Evolutionary conservation across 2,797 vertebrate species (phyloP).

Genomic region (Coregonus ussuriensis): DNA sequence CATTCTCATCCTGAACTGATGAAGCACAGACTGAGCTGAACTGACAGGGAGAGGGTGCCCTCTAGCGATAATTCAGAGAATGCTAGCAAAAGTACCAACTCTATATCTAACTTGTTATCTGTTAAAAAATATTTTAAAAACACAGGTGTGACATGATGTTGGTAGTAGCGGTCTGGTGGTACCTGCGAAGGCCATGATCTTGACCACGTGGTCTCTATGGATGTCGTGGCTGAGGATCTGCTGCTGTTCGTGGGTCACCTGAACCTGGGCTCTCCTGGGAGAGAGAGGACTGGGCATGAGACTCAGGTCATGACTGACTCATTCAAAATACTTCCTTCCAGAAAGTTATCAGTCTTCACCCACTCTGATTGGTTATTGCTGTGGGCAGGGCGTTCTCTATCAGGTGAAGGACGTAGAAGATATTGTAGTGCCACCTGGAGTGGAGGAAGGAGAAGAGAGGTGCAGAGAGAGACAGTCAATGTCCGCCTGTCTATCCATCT

Average conservation of each 20-base stretch:
- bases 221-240: constrained; percentile 86
- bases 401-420: constrained; percentile 87
- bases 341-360: constrained; percentile 51
- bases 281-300: neutral
- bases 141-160: neutral
- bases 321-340: neutral
- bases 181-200: constrained; percentile 96
- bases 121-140: neutral
- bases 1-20: neutral
- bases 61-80: constrained; percentile 1
- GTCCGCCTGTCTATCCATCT: neutral
- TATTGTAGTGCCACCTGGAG: constrained; percentile 89
- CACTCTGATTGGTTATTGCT: constrained; percentile 7
- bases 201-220: constrained; percentile 79
- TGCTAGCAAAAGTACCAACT: neutral
- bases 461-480: neutral
- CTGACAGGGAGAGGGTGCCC: neutral
- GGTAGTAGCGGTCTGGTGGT: constrained; percentile 26
- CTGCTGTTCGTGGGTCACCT: constrained; percentile 85
- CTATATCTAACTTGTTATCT: neutral
- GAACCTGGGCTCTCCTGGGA: constrained; percentile 54
- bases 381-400: constrained; percentile 79
- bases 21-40: neutral
- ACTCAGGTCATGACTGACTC: neutral
- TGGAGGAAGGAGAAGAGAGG: neutral